phyloP scores from a whole-genome alignment of 2,888 invertebrate species.

The Camptogramma bilineatum region DNA sequence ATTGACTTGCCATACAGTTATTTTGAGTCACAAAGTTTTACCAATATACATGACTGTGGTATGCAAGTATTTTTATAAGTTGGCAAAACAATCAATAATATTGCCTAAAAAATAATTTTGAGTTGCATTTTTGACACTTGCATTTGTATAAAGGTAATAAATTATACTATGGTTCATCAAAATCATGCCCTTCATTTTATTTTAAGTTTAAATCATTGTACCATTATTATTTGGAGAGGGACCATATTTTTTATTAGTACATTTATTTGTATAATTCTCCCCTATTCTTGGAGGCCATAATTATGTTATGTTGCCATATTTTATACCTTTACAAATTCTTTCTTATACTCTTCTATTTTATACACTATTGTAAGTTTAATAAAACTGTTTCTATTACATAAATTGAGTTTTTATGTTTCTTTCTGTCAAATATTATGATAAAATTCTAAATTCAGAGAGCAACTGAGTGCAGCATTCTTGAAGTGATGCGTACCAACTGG shows the following conservation, averaged over 20 bases:
- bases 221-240: slow-evolving; percentile 53
- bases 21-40: slow-evolving; percentile 29
- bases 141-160: slow-evolving; percentile 2
- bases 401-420: not conserved
- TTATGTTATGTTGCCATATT: slow-evolving; percentile 62
- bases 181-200: slow-evolving; percentile 22
- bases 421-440: not conserved
- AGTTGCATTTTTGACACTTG: slow-evolving; percentile 4
- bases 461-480: no score
- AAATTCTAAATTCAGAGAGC: no score
- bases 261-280: slow-evolving; percentile 42
- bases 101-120: not conserved
- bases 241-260: slow-evolving; percentile 56
- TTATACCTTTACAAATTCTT: slow-evolving; percentile 45
- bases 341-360: slow-evolving; percentile 48
- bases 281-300: slow-evolving; percentile 57
- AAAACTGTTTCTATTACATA: slow-evolving; percentile 41
- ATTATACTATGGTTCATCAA: not conserved
- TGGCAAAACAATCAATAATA: slow-evolving; percentile 20
- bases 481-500: no score
- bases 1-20: slow-evolving; percentile 34
- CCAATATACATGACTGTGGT: not conserved
- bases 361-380: slow-evolving; percentile 55
- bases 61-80: slow-evolving; percentile 6
- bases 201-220: slow-evolving; percentile 18